A percentile compares a stretch with the other conserved stretches of the same genome.
These are phyloP conservation scores for Trachelus stipa DNA, from an alignment of 2,888 invertebrate species.

Conservation along the genomic window DNA sequence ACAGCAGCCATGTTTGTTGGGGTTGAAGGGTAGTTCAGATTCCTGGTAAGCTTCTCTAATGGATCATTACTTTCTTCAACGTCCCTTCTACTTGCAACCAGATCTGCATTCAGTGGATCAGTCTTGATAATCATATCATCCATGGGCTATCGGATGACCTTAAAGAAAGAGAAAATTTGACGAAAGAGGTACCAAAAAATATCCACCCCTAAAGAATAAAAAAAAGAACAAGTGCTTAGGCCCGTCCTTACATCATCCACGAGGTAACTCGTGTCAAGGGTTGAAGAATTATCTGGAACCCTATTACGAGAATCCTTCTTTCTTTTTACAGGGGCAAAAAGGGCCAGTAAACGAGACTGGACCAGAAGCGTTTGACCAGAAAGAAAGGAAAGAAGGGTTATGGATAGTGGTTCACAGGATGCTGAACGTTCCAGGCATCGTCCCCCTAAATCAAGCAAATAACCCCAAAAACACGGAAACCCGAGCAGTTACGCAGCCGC, in stretches of 20 bases:
- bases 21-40: conserved; percentile 17
- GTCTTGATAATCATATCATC: not conserved
- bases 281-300: not conserved
- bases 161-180: not conserved
- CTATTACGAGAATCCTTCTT: not conserved
- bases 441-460: conserved; percentile 58
- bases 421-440: conserved; percentile 26
- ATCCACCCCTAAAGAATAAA: not conserved
- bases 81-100: not conserved
- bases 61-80: not conserved
- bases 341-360: not conserved
- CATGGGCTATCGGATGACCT: not conserved
- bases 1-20: conserved; percentile 25
- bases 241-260: not conserved
- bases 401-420: conserved; percentile 5
- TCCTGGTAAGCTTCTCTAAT: not conserved
- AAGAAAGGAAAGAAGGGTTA: conserved; percentile 44
- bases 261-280: not conserved
- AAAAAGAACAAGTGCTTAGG: not conserved
- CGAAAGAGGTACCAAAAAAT: not conserved
- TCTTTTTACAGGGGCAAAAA: not conserved
- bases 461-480: conserved; percentile 45
- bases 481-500: conserved; percentile 47
- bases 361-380: not conserved
- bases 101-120: not conserved